phyloP scores from a whole-genome alignment of 2,113 vertebrate species.

The Anolis carolinensis region DNA sequence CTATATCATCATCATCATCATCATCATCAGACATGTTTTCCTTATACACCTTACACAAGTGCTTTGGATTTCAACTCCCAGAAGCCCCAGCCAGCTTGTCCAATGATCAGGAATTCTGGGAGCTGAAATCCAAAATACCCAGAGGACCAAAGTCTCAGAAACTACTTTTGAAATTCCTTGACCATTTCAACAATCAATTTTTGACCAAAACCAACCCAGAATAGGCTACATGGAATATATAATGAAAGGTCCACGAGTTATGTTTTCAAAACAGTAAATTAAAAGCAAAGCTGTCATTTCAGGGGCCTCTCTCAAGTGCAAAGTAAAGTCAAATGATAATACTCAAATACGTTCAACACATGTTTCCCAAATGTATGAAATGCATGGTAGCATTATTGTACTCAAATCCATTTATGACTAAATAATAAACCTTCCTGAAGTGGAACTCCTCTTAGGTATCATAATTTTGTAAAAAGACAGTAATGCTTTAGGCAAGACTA shows the following conservation, averaged over 20 bases:
- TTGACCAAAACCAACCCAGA: neutral
- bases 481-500: neutral
- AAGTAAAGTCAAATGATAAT: neutral
- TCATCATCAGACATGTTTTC: no score
- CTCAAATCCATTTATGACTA: constrained; percentile 1
- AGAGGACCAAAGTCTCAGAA: no score
- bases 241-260: neutral
- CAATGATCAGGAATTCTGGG: no score
- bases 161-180: no score
- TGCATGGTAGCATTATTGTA: neutral
- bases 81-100: no score
- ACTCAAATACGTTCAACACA: neutral
- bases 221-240: neutral
- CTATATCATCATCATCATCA: no score
- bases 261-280: neutral
- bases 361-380: neutral
- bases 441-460: neutral
- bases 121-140: no score
- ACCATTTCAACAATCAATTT: neutral
- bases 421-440: neutral
- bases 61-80: no score
- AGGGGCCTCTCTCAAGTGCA: neutral
- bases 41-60: no score
- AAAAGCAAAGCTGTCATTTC: neutral
- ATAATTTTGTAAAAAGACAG: constrained; percentile 1